Evolutionary conservation across 2,113 vertebrate species (phyloP).

Genomic region (Patagioenas fasciata): DNA sequence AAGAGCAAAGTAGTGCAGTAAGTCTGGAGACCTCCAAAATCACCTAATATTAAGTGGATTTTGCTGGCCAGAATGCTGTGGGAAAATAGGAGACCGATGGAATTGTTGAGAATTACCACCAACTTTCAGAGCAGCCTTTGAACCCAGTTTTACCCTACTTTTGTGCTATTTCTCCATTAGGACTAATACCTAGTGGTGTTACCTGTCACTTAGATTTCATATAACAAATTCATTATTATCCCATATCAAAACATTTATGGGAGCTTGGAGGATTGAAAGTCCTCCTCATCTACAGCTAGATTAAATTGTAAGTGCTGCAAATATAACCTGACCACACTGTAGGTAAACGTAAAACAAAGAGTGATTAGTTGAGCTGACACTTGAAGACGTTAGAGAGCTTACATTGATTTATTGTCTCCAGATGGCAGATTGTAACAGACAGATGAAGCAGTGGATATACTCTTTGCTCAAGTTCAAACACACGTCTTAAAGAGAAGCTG

Average conservation of each 20-base stretch:
- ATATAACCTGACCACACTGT: not conserved
- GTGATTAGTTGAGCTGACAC: not conserved
- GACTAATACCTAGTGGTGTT: not conserved
- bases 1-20: not conserved
- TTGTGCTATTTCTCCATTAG: not conserved
- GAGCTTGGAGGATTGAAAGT: not conserved
- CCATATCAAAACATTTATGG: not conserved
- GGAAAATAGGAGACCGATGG: not conserved
- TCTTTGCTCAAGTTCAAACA: not conserved
- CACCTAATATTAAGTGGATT: not conserved
- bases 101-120: not conserved
- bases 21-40: not conserved
- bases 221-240: not conserved
- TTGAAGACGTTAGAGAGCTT: not conserved
- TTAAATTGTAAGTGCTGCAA: not conserved
- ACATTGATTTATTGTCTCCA: not conserved
- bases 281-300: not conserved
- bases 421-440: not conserved
- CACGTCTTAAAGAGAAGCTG: not conserved
- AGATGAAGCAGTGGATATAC: not conserved
- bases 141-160: not conserved
- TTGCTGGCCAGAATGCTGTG: not conserved
- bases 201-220: not conserved
- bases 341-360: not conserved
- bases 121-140: not conserved